Evolutionary conservation across 2,888 invertebrate species (phyloP), one percentile per base, ranked within the genome.

Genomic region (Rhaphigaster nebulosa): DNA sequence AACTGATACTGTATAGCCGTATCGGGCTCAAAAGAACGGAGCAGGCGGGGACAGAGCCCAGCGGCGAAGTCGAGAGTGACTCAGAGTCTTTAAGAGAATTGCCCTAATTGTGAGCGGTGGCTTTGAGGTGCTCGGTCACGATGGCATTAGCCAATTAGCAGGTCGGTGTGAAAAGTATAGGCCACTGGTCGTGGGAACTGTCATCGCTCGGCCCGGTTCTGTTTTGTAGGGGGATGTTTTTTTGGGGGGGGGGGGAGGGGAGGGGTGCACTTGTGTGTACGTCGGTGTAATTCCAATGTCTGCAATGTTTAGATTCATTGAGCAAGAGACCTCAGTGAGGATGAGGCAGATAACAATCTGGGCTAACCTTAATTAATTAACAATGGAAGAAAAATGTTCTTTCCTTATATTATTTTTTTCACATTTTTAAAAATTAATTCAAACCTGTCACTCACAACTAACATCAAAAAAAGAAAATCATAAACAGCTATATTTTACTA

Each of bases 1-100:
- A 45, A 45, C 45, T 45, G 70, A 18, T 76, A 23, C 6, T 20
- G 23, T 38, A 23, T 23, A 76, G 15, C 3, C 29, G 34, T 76
- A 76, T 76, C 34, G 70, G 34, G 0, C 34, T 1, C 10, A 76
- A 38, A 76, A 20, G n/a, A 84, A 84, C n/a, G 50, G 84, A 45
- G 84, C 84, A 23, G 41, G 15, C 10, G 6, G 5, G 45, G 45
- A 15, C 41, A 13, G 45, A 5, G 45, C 26, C 45, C 45, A 26
- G 23, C 45, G 23, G 13, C 15, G 13, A 13, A n/a, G 41, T 0
- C 45, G 41, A 84, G 84, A n/a, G 84, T 50, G 84, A 50, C 84
- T 84, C 84, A 84, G 84, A 84, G 84, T 84, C 84, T 84, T 84
- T 84, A 84, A 84, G 84, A n/a, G 84, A 84, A 84, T 84, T 84